A percentile compares a stretch with the other conserved stretches of the same genome.
Evolutionary conservation across 2,113 vertebrate genomes (phyloP).

Genomic region (Ctenomys sociabilis): DNA sequence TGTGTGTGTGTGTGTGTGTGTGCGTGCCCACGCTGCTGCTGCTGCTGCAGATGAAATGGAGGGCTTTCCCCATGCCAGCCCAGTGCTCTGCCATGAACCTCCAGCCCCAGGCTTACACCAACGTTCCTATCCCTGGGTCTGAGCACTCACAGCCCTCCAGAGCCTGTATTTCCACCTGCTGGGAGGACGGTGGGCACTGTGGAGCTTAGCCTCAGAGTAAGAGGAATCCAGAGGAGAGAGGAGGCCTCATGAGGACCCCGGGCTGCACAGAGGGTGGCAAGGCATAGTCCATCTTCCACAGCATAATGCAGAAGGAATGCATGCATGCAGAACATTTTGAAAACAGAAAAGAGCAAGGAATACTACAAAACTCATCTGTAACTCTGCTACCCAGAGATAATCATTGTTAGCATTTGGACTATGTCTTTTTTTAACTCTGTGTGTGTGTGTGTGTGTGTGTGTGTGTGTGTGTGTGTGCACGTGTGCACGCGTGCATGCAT

Average conservation of each 20-base stretch:
- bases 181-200: neutral
- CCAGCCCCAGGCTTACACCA: neutral
- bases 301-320: neutral
- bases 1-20: no score
- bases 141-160: neutral
- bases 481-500: neutral
- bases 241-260: neutral
- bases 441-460: neutral
- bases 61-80: neutral
- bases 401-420: neutral
- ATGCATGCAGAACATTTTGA: neutral
- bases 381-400: neutral
- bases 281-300: neutral
- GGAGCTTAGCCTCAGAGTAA: neutral
- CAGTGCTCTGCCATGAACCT: neutral
- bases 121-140: neutral
- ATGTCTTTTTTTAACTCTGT: neutral
- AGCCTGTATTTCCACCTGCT: neutral
- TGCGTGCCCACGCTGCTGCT: no score
- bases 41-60: neutral
- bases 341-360: neutral
- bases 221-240: neutral
- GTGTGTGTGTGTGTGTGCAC: accelerated
- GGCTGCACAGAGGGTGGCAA: neutral
- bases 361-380: neutral